Evolutionary conservation across 2,888 invertebrate species (phyloP).

Genomic region (Toxonevra muliebris): DNA sequence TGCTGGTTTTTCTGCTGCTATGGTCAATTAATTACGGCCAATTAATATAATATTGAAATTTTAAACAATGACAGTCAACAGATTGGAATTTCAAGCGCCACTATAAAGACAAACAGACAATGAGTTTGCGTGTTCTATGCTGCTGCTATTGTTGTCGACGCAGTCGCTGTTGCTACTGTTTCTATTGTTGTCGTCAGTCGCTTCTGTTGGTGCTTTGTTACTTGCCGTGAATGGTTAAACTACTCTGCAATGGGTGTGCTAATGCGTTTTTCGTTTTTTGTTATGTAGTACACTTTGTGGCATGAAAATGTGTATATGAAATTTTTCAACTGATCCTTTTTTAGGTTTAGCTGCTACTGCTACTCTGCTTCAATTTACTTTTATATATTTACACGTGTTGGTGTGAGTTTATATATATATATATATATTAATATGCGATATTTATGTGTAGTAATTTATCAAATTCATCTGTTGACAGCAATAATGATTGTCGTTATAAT

Average conservation of each 20-base stretch:
- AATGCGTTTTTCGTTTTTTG: neutral
- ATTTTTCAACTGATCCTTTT: neutral
- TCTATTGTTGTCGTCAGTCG: neutral
- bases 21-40: constrained; percentile 25
- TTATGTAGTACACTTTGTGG: neutral
- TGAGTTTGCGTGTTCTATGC: constrained; percentile 18
- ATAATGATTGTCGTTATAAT: constrained; percentile 3
- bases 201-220: neutral
- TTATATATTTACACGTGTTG: too few relatives aligned
- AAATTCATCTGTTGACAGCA: constrained; percentile 23
- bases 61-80: constrained; percentile 20
- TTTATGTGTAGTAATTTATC: constrained; percentile 24
- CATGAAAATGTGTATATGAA: neutral
- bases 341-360: neutral
- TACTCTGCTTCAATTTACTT: too few relatives aligned
- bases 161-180: neutral
- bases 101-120: too few relatives aligned
- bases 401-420: too few relatives aligned
- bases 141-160: constrained; percentile 8
- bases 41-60: constrained; percentile 26
- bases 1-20: neutral
- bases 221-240: too few relatives aligned
- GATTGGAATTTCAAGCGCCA: constrained; percentile 19
- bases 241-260: neutral
- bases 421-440: neutral